These are phyloP conservation scores for Trachemys scripta DNA, from an alignment of 2,113 vertebrate genomes.

Conservation along the genomic window DNA sequence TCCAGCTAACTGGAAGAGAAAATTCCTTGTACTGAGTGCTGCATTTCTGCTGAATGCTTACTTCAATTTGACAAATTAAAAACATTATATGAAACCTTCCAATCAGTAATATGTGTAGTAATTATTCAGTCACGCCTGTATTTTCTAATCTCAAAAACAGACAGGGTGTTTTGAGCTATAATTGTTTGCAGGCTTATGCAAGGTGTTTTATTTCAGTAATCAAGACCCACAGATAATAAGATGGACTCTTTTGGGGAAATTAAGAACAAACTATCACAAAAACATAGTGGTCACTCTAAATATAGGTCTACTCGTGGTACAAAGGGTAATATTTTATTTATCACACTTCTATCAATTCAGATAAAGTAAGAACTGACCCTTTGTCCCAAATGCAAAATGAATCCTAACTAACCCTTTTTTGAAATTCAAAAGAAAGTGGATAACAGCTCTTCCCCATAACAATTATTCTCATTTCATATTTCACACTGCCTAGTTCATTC, in stretches of 20 bases:
- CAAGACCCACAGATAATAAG: background rate
- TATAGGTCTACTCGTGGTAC: background rate
- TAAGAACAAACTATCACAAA: background rate
- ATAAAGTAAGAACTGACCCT: background rate
- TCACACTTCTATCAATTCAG: background rate
- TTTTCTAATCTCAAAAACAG: constrained; percentile 16
- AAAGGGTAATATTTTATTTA: background rate
- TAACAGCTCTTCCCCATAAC: background rate
- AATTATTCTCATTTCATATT: background rate
- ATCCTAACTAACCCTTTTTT: background rate
- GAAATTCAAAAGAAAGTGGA: background rate
- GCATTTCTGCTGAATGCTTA: constrained; percentile 27
- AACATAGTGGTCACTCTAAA: background rate
- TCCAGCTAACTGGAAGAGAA: constrained; percentile 25
- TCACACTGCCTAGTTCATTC: background rate
- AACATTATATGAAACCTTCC: constrained; percentile 1
- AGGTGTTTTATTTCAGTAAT: background rate
- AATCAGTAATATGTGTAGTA: background rate
- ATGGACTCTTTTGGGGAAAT: background rate
- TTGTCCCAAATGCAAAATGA: background rate
- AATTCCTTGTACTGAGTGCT: background rate
- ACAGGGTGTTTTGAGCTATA: background rate
- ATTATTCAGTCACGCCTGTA: background rate
- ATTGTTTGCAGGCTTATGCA: background rate
- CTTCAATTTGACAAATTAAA: constrained; percentile 44